Conservation (phyloP, 2,888 invertebrate genomes). For the Bugulina stolonifera region DNA sequence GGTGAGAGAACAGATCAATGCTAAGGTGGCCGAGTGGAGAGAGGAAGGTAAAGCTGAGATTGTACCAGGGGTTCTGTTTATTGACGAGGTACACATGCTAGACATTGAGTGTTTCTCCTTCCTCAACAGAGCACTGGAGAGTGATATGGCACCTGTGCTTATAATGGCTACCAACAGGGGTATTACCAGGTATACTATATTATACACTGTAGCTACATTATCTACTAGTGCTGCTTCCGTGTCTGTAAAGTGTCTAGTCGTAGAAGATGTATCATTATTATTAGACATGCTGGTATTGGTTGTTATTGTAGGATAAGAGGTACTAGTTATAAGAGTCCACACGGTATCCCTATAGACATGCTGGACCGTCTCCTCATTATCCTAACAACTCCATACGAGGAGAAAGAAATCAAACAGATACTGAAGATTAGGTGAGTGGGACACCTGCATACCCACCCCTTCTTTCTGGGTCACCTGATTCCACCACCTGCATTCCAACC, state of each 20-base stretch:
- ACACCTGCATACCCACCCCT: no score
- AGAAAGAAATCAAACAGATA: slow-evolving; percentile 83
- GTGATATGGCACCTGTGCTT: slow-evolving; percentile 92
- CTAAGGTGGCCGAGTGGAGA: slow-evolving; percentile 94
- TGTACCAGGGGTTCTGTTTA: slow-evolving; percentile 89
- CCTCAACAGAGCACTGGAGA: slow-evolving; percentile 90
- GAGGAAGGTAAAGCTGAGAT: slow-evolving; percentile 99
- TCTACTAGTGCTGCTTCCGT: no score
- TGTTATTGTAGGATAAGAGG: slow-evolving; percentile 70
- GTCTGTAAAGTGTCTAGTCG: not conserved
- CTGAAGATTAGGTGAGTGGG: slow-evolving; percentile 68
- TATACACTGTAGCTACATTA: no score
- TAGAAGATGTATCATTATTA: not conserved
- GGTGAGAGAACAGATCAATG: slow-evolving; percentile 94
- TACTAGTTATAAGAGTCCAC: slow-evolving; percentile 86
- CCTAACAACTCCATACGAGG: slow-evolving; percentile 78
- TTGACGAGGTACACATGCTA: slow-evolving; percentile 97
- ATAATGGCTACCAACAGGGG: slow-evolving; percentile 98
- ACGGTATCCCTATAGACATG: slow-evolving; percentile 93
- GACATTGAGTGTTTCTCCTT: slow-evolving; percentile 99
- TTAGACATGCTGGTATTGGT: not conserved
- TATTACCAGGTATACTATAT: slow-evolving; percentile 64
- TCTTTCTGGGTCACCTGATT: no score
- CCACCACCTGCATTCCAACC: no score
- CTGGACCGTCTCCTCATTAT: slow-evolving; percentile 92